Conservation (phyloP, 2,113 vertebrate species). For the Phodopus roborovskii region DNA sequence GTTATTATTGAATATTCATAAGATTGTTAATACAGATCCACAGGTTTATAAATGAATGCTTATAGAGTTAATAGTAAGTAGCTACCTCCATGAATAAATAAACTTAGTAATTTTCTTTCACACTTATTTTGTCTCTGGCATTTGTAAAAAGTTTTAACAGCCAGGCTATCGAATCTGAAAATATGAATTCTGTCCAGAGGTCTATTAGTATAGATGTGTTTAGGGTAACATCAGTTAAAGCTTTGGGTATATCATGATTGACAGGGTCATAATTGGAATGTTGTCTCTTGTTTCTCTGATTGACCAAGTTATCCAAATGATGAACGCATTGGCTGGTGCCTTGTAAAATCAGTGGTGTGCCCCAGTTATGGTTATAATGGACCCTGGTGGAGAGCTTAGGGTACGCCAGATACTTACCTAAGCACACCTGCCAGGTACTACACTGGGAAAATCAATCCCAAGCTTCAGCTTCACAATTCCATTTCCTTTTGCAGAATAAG, state of each 20-base stretch:
- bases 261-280: neutral
- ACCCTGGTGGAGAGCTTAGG: neutral
- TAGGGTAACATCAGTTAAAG: neutral
- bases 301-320: neutral
- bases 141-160: neutral
- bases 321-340: neutral
- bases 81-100: neutral
- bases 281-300: neutral
- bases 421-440: too few relatives aligned
- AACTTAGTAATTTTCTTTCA: neutral
- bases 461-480: neutral
- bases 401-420: neutral
- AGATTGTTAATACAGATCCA: neutral
- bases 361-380: neutral
- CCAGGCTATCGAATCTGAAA: accelerated
- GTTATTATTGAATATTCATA: neutral
- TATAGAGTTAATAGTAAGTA: neutral
- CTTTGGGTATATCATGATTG: neutral
- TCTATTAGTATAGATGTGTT: neutral
- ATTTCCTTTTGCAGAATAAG: neutral
- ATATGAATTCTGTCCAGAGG: neutral
- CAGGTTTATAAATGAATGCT: neutral
- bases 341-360: neutral
- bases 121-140: neutral
- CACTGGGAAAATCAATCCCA: neutral